Percentiles rank a stretch among this genome's conserved stretches.
These are phyloP conservation scores for Erpetoichthys calabaricus DNA, from an alignment of 2,797 vertebrate genomes.

Conservation along the genomic window DNA sequence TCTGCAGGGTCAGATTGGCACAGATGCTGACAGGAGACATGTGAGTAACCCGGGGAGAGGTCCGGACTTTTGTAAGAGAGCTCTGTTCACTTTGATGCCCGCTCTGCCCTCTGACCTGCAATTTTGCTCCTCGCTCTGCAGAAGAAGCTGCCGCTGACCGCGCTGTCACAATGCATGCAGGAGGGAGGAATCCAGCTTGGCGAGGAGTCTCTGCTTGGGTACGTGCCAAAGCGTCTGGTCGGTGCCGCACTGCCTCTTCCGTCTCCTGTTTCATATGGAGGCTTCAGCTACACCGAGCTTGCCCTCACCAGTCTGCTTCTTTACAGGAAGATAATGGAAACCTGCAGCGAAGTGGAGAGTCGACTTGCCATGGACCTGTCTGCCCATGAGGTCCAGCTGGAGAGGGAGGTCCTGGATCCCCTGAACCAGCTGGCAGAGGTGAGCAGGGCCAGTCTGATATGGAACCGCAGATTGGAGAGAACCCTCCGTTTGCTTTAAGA, in stretches of 20 bases:
- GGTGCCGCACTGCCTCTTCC: no score
- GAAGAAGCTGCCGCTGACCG: conserved; percentile 89
- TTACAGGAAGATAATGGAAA: conserved; percentile 85
- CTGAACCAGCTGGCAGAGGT: conserved; percentile 85
- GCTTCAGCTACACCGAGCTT: no score
- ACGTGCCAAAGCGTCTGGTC: conserved; percentile 28
- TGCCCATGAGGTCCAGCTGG: conserved; percentile 80
- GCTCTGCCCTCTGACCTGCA: conserved; percentile 20
- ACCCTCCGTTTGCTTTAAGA: no score
- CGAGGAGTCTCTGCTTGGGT: conserved; percentile 89
- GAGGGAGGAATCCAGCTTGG: conserved; percentile 76
- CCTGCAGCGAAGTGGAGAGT: conserved; percentile 85
- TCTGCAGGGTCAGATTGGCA: conserved; percentile 84
- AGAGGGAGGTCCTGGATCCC: conserved; percentile 82
- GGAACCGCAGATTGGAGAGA: no score
- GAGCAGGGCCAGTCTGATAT: conserved; percentile 3
- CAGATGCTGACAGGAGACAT: conserved; percentile 80
- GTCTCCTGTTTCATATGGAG: no score
- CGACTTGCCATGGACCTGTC: conserved; percentile 82
- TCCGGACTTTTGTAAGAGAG: neutral
- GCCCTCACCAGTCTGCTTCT: conserved; percentile 1
- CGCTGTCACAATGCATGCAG: conserved; percentile 82
- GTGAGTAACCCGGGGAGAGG: conserved; percentile 44
- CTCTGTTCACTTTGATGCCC: neutral
- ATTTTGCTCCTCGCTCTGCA: conserved; percentile 33